A percentile compares a stretch with the other conserved stretches of the same genome.
These are phyloP conservation scores for Vesta saturnalis DNA, from an alignment of 2,888 invertebrate genomes.

Conservation along the genomic window DNA sequence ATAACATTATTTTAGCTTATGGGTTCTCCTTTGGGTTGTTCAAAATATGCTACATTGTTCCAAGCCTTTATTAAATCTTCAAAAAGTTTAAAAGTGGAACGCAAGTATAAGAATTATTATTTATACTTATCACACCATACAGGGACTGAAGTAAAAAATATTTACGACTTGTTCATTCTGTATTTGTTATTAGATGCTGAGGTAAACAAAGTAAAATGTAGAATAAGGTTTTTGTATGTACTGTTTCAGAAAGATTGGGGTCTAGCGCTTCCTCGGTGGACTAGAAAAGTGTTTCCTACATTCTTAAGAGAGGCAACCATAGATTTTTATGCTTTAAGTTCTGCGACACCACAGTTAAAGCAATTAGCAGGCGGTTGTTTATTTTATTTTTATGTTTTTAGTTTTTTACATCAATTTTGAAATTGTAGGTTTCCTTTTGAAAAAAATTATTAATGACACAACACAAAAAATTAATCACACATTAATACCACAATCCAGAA, in stretches of 20 bases:
- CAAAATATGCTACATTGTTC: slow-evolving; percentile 41
- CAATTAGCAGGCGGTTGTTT: slow-evolving; percentile 27
- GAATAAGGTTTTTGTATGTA: no score
- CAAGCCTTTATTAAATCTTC: slow-evolving; percentile 34
- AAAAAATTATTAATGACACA: slow-evolving; percentile 38
- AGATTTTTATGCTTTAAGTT: neutral
- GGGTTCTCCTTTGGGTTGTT: slow-evolving; percentile 47
- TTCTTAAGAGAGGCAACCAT: slow-evolving; percentile 7
- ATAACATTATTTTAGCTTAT: slow-evolving; percentile 41
- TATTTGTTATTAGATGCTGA: slow-evolving; percentile 15
- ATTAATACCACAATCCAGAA: slow-evolving; percentile 27
- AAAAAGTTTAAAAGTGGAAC: neutral
- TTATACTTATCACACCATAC: slow-evolving; percentile 26
- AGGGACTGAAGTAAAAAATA: neutral
- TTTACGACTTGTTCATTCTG: neutral
- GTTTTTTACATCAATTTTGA: no score
- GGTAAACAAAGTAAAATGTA: no score
- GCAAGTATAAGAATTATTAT: slow-evolving; percentile 41
- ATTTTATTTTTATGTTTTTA: no score
- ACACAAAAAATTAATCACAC: slow-evolving; percentile 30
- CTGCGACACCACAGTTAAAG: slow-evolving; percentile 10
- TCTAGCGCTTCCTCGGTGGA: slow-evolving; percentile 18
- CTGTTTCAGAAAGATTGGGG: slow-evolving; percentile 30
- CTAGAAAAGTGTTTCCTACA: slow-evolving; percentile 13
- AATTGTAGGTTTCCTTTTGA: slow-evolving; percentile 37